These are phyloP conservation scores for Mastomys natalensis DNA, from an alignment of 2,113 vertebrate genomes.

Conservation along the genomic window DNA sequence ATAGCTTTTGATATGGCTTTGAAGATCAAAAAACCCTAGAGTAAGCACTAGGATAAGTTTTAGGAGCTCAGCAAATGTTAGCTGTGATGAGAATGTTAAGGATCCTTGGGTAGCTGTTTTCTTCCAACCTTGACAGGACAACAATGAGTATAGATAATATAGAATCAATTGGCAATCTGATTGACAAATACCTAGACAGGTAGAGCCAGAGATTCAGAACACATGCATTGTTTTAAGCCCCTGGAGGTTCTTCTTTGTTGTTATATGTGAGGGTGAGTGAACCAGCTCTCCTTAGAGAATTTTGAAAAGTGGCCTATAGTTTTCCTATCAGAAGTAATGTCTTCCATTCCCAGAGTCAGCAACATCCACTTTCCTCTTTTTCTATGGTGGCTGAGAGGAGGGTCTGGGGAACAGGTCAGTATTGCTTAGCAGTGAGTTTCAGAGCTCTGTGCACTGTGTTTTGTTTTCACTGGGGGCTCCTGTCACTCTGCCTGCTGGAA, in stretches of 20 bases:
- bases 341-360: slow-evolving; percentile 86
- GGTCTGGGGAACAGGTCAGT: background rate
- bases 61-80: background rate
- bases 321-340: slow-evolving; percentile 72
- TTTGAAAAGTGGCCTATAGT: slow-evolving; percentile 75
- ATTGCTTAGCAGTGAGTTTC: slow-evolving; percentile 85
- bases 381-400: background rate
- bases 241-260: background rate
- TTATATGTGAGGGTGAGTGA: background rate
- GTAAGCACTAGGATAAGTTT: background rate
- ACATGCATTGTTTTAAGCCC: background rate
- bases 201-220: background rate
- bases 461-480: slow-evolving; percentile 79
- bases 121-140: background rate
- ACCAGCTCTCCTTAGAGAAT: slow-evolving; percentile 74
- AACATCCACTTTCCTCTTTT: slow-evolving; percentile 78
- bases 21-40: background rate
- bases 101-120: background rate
- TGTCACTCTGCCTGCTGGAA: slow-evolving; percentile 80
- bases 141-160: background rate
- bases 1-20: background rate
- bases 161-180: background rate
- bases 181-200: background rate
- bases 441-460: slow-evolving; percentile 53
- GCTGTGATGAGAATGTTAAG: background rate